These are phyloP conservation scores for Drosophila navojoa DNA, from an alignment of 1,140 invertebrate genomes.

Conservation along the genomic window DNA sequence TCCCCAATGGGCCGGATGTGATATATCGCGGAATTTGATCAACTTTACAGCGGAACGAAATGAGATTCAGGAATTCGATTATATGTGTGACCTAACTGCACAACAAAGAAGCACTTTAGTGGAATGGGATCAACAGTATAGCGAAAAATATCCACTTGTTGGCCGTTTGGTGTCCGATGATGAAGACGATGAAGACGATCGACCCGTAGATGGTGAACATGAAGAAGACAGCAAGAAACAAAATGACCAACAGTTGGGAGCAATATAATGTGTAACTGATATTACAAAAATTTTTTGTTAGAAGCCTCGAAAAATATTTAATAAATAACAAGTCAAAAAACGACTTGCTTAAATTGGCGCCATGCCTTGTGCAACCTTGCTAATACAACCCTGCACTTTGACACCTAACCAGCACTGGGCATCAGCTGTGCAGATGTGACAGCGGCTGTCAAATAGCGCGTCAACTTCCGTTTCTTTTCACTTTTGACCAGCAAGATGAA, in stretches of 20 bases:
- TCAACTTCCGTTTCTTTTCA: conserved; percentile 78
- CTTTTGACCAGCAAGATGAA: conserved; percentile 82
- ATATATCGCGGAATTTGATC: conserved; percentile 53
- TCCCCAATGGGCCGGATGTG: conserved; percentile 53
- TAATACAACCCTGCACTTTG: neutral
- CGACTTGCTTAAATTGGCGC: neutral
- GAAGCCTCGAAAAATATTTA: neutral
- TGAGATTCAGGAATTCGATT: conserved; percentile 37
- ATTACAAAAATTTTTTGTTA: conserved; percentile 3
- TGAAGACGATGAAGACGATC: conserved; percentile 3
- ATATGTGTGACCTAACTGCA: conserved; percentile 44
- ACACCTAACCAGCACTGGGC: conserved; percentile 3
- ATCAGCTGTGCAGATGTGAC: conserved; percentile 45
- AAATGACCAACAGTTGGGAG: neutral
- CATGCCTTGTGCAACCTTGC: neutral
- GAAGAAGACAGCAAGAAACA: neutral
- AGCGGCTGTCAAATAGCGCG: conserved; percentile 40
- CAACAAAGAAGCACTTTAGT: conserved; percentile 34
- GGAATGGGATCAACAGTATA: conserved; percentile 56
- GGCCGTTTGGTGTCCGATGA: conserved; percentile 32
- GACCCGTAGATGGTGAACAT: neutral
- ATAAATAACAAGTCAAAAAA: neutral
- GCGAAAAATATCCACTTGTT: conserved; percentile 47
- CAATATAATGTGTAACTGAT: conserved; percentile 14
- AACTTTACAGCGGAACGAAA: conserved; percentile 38